Evolutionary conservation across 1,140 invertebrate genomes (phyloP), one percentile per base, ranked within the genome.

Genomic region (Anastrepha obliqua): DNA sequence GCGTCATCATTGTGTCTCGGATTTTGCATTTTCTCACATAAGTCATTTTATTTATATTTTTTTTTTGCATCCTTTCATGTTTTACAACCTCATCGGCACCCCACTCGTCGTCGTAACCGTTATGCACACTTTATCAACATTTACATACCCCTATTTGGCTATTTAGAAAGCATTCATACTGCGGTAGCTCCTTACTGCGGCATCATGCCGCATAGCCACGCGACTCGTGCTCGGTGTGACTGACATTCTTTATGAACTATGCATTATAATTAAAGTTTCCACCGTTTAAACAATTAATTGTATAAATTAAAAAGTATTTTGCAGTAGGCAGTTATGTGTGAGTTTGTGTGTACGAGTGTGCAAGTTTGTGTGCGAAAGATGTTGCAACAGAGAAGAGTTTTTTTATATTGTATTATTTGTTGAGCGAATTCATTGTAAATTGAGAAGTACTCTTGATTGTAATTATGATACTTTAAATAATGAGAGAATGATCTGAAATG

Each of bases 171-270:
- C n/a, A 47, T 74, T 13, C 70, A 74, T 74, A 47, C 70, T 74
- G 70, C 70, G n/a, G 70, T 74, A n/a, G 70, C 70, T 74, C 29
- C 70, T 74, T 74, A 74, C 44, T 74, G 70, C 44, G 70, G 70
- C 70, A 47, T 29, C 29, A 29, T 74, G 44, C 70, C 70, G 70
- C 70, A 74, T 74, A 47, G 44, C 70, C 39, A 74, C 44, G 15
- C 44, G 70, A 74, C 70, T 74, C 70, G 70, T 15, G 29, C 70
- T 62, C 62, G 62, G 62, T 64, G 65, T 67, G 65, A 29, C 65
- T 67, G 65, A 67, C 65, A 67, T 67, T 67, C 65, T 67, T 67
- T 67, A 67, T 42, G 65, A 67, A 67, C 29, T 67, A 29, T 67
- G 65, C 65, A 20, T 42, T 67, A 67, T 67, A 67, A 67, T 67